These are phyloP conservation scores for Chaenocephalus aceratus DNA, from an alignment of 2,113 vertebrate species.

Conservation along the genomic window DNA sequence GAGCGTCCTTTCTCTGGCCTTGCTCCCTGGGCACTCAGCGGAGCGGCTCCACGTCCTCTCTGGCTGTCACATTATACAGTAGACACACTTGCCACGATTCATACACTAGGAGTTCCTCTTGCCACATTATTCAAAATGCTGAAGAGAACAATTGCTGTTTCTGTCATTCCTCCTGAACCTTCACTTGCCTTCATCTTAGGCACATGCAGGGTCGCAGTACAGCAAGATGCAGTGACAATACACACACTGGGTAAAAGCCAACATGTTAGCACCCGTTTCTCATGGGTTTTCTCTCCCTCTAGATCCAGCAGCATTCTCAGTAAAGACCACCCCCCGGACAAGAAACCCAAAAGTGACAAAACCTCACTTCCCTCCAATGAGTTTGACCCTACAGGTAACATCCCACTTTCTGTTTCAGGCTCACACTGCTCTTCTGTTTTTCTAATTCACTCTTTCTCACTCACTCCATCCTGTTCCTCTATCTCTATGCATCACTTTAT, in stretches of 20 bases:
- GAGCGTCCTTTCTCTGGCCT: slow-evolving; percentile 67
- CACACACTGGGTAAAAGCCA: not conserved
- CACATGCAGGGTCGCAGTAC: not conserved
- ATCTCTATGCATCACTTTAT: slow-evolving; percentile 29
- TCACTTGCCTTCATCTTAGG: slow-evolving; percentile 15
- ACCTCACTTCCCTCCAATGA: slow-evolving; percentile 77
- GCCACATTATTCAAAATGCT: slow-evolving; percentile 52
- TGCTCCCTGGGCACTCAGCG: slow-evolving; percentile 59
- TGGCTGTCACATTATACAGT: slow-evolving; percentile 65
- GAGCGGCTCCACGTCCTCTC: slow-evolving; percentile 71
- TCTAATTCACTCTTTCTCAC: not conserved
- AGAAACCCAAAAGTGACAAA: slow-evolving; percentile 94
- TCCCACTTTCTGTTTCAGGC: slow-evolving; percentile 2
- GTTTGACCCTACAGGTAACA: slow-evolving; percentile 86
- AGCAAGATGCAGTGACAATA: not conserved
- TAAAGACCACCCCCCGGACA: slow-evolving; percentile 95
- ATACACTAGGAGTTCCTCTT: slow-evolving; percentile 51
- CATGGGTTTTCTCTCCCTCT: slow-evolving; percentile 66
- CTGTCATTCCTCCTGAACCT: slow-evolving; percentile 34
- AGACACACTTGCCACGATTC: slow-evolving; percentile 68
- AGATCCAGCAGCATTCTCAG: slow-evolving; percentile 96
- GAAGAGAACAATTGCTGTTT: slow-evolving; percentile 53
- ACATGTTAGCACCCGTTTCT: slow-evolving; percentile 4
- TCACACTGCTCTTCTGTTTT: not conserved
- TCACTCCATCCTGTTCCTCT: not conserved